These are phyloP conservation scores for Diachrysia chrysitis DNA, from an alignment of 2,888 invertebrate species.

Conservation along the genomic window DNA sequence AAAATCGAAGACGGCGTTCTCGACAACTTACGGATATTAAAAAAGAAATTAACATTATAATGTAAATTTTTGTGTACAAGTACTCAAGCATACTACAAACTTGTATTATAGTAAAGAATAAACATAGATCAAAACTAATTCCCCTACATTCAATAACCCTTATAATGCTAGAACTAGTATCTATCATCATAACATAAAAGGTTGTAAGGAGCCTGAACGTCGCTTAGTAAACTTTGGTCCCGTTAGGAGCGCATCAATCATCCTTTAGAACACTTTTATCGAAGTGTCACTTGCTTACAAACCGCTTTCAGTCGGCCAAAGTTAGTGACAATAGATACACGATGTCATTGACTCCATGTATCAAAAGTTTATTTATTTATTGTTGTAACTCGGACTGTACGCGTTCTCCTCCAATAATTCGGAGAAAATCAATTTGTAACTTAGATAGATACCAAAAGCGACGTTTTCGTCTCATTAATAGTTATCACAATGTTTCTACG, in stretches of 20 bases:
- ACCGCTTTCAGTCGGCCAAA: conserved; percentile 25
- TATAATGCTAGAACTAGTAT: background rate
- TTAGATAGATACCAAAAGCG: background rate
- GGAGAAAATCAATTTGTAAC: background rate
- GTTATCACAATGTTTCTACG: conserved; percentile 1
- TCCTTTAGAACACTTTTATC: conserved; percentile 39
- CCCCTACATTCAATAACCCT: background rate
- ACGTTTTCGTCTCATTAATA: background rate
- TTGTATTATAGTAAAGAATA: conserved; percentile 2
- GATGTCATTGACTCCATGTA: conserved; percentile 40
- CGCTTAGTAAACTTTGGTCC: conserved; percentile 28
- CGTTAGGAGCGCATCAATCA: conserved; percentile 58
- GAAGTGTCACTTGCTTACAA: conserved; percentile 35
- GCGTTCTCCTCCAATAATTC: background rate
- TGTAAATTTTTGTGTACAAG: background rate
- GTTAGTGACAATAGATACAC: conserved; percentile 14
- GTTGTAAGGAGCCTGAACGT: conserved; percentile 14
- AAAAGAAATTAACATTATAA: background rate
- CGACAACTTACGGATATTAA: too few species aligned
- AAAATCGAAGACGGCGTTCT: too few species aligned
- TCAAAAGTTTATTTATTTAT: background rate
- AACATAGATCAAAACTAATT: conserved; percentile 1
- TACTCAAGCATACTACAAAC: background rate
- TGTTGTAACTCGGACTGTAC: background rate
- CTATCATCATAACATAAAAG: conserved; percentile 19